Percentiles rank a stretch among this genome's conserved stretches.
Evolutionary conservation across 2,797 vertebrate genomes (phyloP).

Genomic region (Ctenochaetus hawaiiensis): DNA sequence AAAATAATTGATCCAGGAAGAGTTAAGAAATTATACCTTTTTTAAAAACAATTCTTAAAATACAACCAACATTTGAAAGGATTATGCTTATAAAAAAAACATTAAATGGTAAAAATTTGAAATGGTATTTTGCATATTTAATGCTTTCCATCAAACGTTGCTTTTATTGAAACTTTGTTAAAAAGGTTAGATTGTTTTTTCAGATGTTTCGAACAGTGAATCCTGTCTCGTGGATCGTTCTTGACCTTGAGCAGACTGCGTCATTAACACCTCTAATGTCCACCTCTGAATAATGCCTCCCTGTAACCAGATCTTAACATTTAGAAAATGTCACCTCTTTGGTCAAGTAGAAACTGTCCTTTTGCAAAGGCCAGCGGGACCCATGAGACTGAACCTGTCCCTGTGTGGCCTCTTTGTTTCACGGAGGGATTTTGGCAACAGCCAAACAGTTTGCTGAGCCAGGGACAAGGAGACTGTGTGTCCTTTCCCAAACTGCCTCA

Average conservation of each 20-base stretch:
- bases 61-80: no score
- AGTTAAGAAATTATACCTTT: no score
- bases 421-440: conserved; percentile 56
- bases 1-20: no score
- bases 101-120: not conserved
- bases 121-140: not conserved
- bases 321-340: conserved; percentile 66
- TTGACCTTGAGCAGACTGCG: not conserved
- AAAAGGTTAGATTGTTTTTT: not conserved
- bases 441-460: conserved; percentile 54
- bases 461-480: conserved; percentile 60
- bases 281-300: conserved; percentile 35
- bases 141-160: not conserved
- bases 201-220: not conserved
- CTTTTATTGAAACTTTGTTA: not conserved
- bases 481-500: conserved; percentile 64
- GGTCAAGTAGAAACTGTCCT: conserved; percentile 60
- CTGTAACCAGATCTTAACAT: conserved; percentile 56
- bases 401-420: conserved; percentile 60
- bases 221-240: not conserved
- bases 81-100: no score
- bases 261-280: conserved; percentile 1
- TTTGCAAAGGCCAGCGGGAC: conserved; percentile 62
- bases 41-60: no score
- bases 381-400: conserved; percentile 55